Evolutionary conservation across 2,888 invertebrate genomes (phyloP), one percentile per base, ranked within the genome.

Genomic region (Ernsta delagoae): DNA sequence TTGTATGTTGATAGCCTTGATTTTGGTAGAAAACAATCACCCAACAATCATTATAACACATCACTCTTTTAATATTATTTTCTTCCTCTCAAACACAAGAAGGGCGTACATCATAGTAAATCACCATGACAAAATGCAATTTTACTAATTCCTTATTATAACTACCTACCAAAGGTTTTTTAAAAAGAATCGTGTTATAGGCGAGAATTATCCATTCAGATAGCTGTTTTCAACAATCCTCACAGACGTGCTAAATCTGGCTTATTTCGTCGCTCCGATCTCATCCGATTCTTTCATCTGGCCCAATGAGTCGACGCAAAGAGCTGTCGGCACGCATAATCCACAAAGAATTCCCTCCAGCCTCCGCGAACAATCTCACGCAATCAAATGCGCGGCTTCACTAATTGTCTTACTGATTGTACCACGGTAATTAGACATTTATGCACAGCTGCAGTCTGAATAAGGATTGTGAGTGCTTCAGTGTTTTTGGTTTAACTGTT

Each of bases 351-450:
- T 70, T 70, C 70, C 71, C 72, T 24, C 4, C 54, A 71, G 66
- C 66, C 66, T 70, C 66, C 72, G 68, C 66, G 48, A 73, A 74
- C 73, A 72, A 71, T 74, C 76, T 74, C 76, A 78, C 73, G 76
- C 77, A 83, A 85, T 82, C 81, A 81, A 79, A 81, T 75, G 73
- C 72, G 78, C 75, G 69, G 79, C 78, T 69, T 59, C 68, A 59
- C 68, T 69, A 69, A 69, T 69, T 69, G 68, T 69, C 68, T 65
- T 57, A 50, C 70, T 73, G 71, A 72, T 72, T 70, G 69, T 66
- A 59, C 54, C 65, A 63, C 59, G 54, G 53, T 61, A 69, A 71
- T 65, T 59, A 57, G 67, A 24, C 61, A 56, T 56, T 61, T 67
- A 45, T 57, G 43, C 66, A 11, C 65, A 61, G 54, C 67, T 61